These are phyloP conservation scores for Chaenodraco wilsoni DNA, from an alignment of 2,797 vertebrate species.

Conservation along the genomic window DNA sequence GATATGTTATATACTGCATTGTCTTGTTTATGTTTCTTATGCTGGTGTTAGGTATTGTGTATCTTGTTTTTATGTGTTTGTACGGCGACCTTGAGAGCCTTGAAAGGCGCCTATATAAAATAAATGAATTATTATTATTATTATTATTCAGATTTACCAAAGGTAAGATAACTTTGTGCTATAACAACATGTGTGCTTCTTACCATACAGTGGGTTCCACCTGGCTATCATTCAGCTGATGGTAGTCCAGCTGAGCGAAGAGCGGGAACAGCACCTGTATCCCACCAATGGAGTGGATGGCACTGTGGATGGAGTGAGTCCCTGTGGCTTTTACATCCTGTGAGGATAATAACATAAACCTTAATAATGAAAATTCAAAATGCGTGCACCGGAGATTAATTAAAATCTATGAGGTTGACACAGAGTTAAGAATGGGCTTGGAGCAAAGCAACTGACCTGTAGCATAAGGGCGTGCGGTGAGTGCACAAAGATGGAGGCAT, in stretches of 20 bases:
- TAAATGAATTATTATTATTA: too few species aligned
- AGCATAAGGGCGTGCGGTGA: slow-evolving; percentile 98
- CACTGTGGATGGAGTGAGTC: slow-evolving; percentile 96
- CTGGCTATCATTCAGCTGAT: slow-evolving; percentile 87
- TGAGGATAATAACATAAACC: slow-evolving; percentile 37
- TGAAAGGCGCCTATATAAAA: too few species aligned
- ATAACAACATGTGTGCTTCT: slow-evolving; percentile 46
- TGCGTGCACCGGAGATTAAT: background rate
- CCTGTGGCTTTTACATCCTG: slow-evolving; percentile 97
- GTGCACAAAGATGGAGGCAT: slow-evolving; percentile 95
- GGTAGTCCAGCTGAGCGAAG: slow-evolving; percentile 94
- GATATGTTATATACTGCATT: too few species aligned
- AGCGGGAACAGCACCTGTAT: slow-evolving; percentile 97
- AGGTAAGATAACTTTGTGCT: background rate
- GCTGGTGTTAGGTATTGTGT: too few species aligned
- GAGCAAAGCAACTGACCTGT: slow-evolving; percentile 84
- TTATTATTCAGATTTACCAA: background rate
- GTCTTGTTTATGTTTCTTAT: too few species aligned
- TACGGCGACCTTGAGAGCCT: too few species aligned
- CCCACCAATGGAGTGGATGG: slow-evolving; percentile 95
- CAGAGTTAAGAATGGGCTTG: background rate
- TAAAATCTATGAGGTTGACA: background rate
- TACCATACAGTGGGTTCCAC: slow-evolving; percentile 93
- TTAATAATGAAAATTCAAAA: slow-evolving; percentile 4
- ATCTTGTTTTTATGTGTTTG: too few species aligned